These are phyloP conservation scores for Microctenopoma steveboyesi DNA, from an alignment of 2,797 vertebrate genomes.

Conservation along the genomic window DNA sequence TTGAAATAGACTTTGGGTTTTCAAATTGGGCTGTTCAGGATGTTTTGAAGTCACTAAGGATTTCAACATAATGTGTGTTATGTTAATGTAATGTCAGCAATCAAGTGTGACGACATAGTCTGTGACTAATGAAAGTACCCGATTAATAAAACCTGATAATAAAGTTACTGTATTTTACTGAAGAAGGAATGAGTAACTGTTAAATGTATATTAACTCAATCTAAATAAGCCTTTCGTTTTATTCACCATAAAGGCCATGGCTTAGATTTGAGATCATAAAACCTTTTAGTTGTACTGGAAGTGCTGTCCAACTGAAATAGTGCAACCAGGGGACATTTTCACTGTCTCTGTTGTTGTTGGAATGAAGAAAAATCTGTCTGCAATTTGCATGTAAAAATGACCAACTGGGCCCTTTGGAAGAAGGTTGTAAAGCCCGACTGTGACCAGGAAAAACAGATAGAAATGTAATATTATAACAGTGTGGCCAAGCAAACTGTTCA, in stretches of 20 bases:
- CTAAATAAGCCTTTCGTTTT: conserved; percentile 13
- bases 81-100: conserved; percentile 2
- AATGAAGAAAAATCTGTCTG: conserved; percentile 33
- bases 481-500: conserved; percentile 36
- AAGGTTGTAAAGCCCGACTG: conserved; percentile 53
- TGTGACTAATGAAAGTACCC: too few species aligned
- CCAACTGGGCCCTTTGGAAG: conserved; percentile 25
- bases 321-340: conserved; percentile 28
- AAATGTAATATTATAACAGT: conserved; percentile 37
- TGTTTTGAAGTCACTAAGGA: conserved; percentile 35
- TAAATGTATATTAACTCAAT: conserved; percentile 18
- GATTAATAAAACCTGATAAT: conserved; percentile 5
- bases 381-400: conserved; percentile 49
- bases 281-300: conserved; percentile 29
- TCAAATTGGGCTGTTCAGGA: background rate
- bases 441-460: conserved; percentile 40
- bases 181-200: conserved; percentile 10
- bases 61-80: conserved; percentile 16
- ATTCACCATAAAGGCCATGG: conserved; percentile 12
- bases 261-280: conserved; percentile 43
- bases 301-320: conserved; percentile 45
- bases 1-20: conserved; percentile 36
- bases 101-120: background rate
- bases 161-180: conserved; percentile 10
- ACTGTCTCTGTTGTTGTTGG: conserved; percentile 67